These are phyloP conservation scores for Ptyas mucosa DNA, from an alignment of 2,113 vertebrate species.

Conservation along the genomic window DNA sequence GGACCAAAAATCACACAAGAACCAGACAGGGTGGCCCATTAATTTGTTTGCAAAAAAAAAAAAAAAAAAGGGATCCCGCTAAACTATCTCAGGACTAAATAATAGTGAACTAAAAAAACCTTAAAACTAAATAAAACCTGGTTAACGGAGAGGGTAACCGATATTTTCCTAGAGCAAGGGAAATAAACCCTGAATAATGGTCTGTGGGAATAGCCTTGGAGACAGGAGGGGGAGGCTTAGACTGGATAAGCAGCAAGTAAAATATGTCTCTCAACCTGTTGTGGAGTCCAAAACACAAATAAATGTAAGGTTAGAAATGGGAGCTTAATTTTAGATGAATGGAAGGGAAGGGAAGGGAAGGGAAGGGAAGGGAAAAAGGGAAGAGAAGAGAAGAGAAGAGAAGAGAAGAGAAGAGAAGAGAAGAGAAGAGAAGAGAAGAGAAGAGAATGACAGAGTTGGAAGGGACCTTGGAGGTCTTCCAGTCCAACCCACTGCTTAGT, in stretches of 20 bases:
- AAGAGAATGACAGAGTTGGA: no score
- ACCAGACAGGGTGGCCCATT: not conserved
- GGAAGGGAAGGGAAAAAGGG: no score
- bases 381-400: no score
- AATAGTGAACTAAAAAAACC: no score
- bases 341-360: no score
- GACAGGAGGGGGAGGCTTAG: not conserved
- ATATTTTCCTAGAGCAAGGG: not conserved
- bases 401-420: no score
- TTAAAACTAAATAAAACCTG: constrained; percentile 4
- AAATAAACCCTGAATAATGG: not conserved
- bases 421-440: no score
- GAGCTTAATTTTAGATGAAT: not conserved
- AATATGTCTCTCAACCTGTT: not conserved
- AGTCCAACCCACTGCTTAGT: no score
- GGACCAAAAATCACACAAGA: not conserved
- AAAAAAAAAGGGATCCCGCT: not conserved
- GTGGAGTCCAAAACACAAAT: not conserved
- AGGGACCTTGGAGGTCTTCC: no score
- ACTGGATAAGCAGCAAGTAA: not conserved
- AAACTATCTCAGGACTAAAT: not conserved
- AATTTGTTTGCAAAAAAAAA: not conserved
- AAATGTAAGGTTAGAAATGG: not conserved
- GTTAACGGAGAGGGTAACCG: not conserved
- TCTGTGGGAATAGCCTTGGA: not conserved